Percentiles rank a stretch among this genome's conserved stretches.
Evolutionary conservation across 2,888 invertebrate species (phyloP).

Genomic region (Caenorhabditis afra): DNA sequence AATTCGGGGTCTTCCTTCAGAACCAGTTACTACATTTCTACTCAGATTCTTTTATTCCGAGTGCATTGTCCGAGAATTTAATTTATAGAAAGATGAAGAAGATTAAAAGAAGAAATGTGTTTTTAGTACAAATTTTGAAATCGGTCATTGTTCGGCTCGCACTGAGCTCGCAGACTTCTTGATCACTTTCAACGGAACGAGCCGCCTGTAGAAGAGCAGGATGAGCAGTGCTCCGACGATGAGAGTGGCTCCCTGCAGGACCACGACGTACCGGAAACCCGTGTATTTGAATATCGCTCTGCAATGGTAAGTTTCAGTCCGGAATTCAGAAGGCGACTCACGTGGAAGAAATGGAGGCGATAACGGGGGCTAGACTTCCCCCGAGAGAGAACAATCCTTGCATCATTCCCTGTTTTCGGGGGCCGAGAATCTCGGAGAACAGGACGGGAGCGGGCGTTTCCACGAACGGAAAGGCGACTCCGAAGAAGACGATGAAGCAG

Average conservation of each 20-base stretch:
- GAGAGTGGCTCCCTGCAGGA: conserved; percentile 37
- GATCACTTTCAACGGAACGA: conserved; percentile 48
- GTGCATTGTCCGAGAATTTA: conserved; percentile 27
- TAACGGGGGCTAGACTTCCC: conserved; percentile 52
- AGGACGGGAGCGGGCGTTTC: conserved; percentile 62
- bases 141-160: conserved; percentile 30
- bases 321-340: conserved; percentile 7
- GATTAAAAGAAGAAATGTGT: conserved; percentile 1
- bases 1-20: conserved; percentile 43
- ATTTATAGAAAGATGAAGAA: conserved; percentile 29
- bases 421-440: conserved; percentile 66
- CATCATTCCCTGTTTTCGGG: conserved; percentile 64
- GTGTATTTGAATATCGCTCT: conserved; percentile 53
- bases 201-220: conserved; percentile 39
- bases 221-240: conserved; percentile 46
- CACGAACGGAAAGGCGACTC: conserved; percentile 66
- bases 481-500: conserved; percentile 62
- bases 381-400: conserved; percentile 58
- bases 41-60: conserved; percentile 45
- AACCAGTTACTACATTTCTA: conserved; percentile 56
- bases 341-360: conserved; percentile 56
- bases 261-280: conserved; percentile 45
- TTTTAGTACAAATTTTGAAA: conserved; percentile 3
- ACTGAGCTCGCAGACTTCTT: conserved; percentile 22
- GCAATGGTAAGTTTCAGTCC: background rate